Conservation (phyloP, 2,113 vertebrate species). For the Pelecanoides urinatrix region DNA sequence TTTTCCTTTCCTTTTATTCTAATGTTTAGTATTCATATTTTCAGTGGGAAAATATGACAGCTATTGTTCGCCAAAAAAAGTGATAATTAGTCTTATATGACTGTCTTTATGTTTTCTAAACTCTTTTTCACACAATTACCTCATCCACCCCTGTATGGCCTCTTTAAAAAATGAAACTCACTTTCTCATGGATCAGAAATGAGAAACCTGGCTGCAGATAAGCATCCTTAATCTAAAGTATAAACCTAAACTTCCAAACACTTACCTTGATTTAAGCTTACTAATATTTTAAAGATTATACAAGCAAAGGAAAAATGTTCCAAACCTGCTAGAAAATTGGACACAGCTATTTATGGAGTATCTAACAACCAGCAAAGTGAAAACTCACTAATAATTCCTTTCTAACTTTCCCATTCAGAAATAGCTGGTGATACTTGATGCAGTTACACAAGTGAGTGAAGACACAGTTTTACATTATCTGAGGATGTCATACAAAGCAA, state of each 20-base stretch:
- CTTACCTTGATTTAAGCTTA: not conserved
- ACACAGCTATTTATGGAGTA: not conserved
- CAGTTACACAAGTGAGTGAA: not conserved
- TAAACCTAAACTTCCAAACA: not conserved
- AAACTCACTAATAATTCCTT: not conserved
- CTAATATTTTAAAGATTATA: not conserved
- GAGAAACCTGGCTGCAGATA: not conserved
- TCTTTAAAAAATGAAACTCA: constrained; percentile 47
- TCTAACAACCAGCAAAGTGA: not conserved
- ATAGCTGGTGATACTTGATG: not conserved
- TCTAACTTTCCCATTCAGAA: not conserved
- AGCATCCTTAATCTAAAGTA: not conserved
- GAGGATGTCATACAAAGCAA: not conserved
- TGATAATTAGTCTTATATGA: constrained; percentile 71
- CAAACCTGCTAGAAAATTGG: not conserved
- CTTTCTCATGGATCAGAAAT: not conserved
- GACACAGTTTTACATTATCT: not conserved
- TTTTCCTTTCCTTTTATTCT: constrained; percentile 44
- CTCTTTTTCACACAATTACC: constrained; percentile 62
- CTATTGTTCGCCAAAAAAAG: constrained; percentile 53
- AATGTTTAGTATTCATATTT: constrained; percentile 54
- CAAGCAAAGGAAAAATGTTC: not conserved
- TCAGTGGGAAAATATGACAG: constrained; percentile 65
- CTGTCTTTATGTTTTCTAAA: constrained; percentile 67
- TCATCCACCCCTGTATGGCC: constrained; percentile 34